Evolutionary conservation across 2,113 vertebrate species (phyloP), one percentile per base, ranked within the genome.

Genomic region (Hypocryptadius cinnamomeus): DNA sequence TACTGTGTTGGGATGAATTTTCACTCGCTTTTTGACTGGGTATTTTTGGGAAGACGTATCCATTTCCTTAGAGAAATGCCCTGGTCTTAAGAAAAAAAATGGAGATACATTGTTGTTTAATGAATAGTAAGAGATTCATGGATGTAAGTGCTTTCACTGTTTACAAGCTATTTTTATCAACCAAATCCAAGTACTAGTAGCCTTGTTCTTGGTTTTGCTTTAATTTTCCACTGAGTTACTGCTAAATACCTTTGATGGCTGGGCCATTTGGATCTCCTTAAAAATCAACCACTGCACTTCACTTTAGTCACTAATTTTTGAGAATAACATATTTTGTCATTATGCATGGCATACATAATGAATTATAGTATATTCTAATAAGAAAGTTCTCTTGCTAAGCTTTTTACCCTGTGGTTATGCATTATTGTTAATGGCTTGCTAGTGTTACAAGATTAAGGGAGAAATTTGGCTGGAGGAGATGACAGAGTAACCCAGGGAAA

Each of bases 1-100:
- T 73, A 99, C 98, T 18, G 98, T 98, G 94, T 98, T 98, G 27
- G 99, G 99, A 94, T 99, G 99, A 95, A 99, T 99, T 98, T 99
- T 99, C 64, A 99, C 99, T 68, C 98, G 96, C 96, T 99, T 99
- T 97, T 99, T 99, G 76, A 99, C 97, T 78, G 98, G 98, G 39
- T 98, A 97, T 91, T 98, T 98, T 65, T 97, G 98, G 79, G 98
- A 97, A 59, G 98, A 97, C 2, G 65, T 95, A 96, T 99, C 98
- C 99, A 99, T 99, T 97, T 98, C 95, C 88, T 96, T 85, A 91
- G 82, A 85, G 68, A 95, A 96, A 44, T 10, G 35, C 35, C 85
- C 85, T 81, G 48, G 30, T 70, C 78, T 94, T 80, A 40, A 89
- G 53, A 35, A 87, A 91, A 85, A 93, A 87, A 85, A 82, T 4